Percentiles rank a stretch among this genome's conserved stretches.
Evolutionary conservation across 2,113 vertebrate genomes (phyloP).

Genomic region (Gallinago jamesoni): DNA sequence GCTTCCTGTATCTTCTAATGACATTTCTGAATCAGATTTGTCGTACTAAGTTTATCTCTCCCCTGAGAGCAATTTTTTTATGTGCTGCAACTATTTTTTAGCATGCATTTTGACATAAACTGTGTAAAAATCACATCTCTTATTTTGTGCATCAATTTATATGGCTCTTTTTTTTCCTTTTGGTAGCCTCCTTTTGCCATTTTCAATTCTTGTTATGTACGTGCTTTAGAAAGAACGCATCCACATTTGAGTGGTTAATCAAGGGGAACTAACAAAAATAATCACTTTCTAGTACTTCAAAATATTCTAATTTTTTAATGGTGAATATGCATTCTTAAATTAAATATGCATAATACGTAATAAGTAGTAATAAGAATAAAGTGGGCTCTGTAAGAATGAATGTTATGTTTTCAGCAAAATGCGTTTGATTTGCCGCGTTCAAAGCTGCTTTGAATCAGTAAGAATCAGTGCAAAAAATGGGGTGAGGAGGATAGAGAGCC

Average conservation of each 20-base stretch:
- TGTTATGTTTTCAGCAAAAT: conserved; percentile 76
- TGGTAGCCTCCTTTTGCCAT: neutral
- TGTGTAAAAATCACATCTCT: neutral
- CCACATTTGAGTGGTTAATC: conserved; percentile 74
- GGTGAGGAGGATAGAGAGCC: conserved; percentile 81
- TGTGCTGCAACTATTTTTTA: neutral
- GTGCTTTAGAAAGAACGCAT: conserved; percentile 58
- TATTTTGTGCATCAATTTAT: conserved; percentile 1
- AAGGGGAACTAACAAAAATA: conserved; percentile 78
- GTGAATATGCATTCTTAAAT: conserved; percentile 85
- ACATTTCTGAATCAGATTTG: neutral
- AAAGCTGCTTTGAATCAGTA: conserved; percentile 74
- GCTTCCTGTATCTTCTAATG: neutral
- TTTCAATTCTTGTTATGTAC: conserved; percentile 44
- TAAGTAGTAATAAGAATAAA: conserved; percentile 84
- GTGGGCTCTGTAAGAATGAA: conserved; percentile 76
- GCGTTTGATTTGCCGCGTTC: conserved; percentile 73
- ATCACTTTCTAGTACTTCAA: conserved; percentile 77
- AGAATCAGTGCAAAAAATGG: conserved; percentile 77
- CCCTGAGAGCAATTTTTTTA: neutral
- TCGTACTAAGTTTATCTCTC: neutral
- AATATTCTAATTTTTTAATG: conserved; percentile 87
- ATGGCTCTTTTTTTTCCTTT: neutral
- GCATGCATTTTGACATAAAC: neutral
- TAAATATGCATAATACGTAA: conserved; percentile 85